phyloP scores from a whole-genome alignment of 2,797 vertebrate species.

The Botia kubotai region DNA sequence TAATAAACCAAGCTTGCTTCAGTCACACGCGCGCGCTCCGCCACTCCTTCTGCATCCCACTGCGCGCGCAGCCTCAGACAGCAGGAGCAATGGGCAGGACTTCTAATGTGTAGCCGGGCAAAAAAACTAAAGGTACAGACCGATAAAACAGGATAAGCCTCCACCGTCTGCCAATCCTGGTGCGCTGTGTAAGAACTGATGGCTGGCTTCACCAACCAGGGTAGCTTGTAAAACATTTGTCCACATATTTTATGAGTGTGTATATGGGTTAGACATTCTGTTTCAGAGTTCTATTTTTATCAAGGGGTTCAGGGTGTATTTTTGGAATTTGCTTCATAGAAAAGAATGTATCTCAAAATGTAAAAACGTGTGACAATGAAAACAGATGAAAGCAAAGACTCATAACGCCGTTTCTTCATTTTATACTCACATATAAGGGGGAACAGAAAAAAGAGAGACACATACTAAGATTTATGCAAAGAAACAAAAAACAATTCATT shows the following conservation, averaged over 20 bases:
- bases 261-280: slow-evolving; percentile 45
- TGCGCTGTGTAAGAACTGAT: slow-evolving; percentile 48
- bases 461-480: not conserved
- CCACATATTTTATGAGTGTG: slow-evolving; percentile 7
- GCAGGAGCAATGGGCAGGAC: slow-evolving; percentile 63
- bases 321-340: slow-evolving; percentile 24
- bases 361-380: not conserved
- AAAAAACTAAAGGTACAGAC: slow-evolving; percentile 57
- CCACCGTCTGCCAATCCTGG: slow-evolving; percentile 55
- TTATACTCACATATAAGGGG: not conserved
- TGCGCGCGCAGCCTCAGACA: slow-evolving; percentile 56
- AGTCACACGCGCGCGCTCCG: slow-evolving; percentile 56
- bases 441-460: not conserved
- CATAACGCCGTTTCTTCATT: not conserved
- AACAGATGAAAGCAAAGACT: not conserved
- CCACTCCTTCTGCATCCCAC: slow-evolving; percentile 65
- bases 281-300: slow-evolving; percentile 49
- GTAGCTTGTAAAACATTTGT: not conserved
- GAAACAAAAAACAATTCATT: not conserved
- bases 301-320: slow-evolving; percentile 21
- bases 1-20: slow-evolving; percentile 49
- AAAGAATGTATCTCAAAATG: not conserved
- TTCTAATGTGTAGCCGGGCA: slow-evolving; percentile 62
- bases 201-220: slow-evolving; percentile 52
- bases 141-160: slow-evolving; percentile 56